phyloP scores from a whole-genome alignment of 2,888 invertebrate species.

The Microchrysa polita region DNA sequence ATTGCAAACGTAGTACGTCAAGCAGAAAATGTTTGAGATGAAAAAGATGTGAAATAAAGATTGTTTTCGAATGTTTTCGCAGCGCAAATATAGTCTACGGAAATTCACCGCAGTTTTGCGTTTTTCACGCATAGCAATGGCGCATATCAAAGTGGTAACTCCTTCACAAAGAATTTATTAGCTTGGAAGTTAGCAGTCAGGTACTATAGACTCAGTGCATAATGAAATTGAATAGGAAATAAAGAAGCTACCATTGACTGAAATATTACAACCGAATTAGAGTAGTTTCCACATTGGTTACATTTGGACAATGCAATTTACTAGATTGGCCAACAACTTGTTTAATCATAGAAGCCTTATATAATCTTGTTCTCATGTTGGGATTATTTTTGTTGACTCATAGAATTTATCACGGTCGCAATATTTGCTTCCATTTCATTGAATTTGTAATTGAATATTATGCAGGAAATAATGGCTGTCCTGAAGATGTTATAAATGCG shows the following conservation, averaged over 20 bases:
- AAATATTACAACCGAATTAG: too few relatives aligned
- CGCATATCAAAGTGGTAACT: too few relatives aligned
- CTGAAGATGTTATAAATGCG: slow-evolving; percentile 5
- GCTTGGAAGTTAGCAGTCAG: too few relatives aligned
- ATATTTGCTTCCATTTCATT: slow-evolving; percentile 22
- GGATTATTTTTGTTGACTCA: not conserved
- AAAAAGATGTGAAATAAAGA: not conserved
- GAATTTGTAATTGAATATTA: slow-evolving; percentile 37
- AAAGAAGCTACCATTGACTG: too few relatives aligned
- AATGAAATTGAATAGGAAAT: too few relatives aligned
- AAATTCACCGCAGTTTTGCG: too few relatives aligned
- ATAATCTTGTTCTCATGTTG: slow-evolving; percentile 4
- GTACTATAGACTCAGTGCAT: too few relatives aligned
- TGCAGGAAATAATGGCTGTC: slow-evolving; percentile 33
- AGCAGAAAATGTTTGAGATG: not conserved
- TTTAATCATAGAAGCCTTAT: too few relatives aligned
- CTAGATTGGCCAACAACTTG: not conserved
- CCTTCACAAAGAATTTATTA: too few relatives aligned
- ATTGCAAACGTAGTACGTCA: slow-evolving; percentile 5
- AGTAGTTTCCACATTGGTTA: too few relatives aligned
- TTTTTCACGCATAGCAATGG: too few relatives aligned
- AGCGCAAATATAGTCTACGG: not conserved
- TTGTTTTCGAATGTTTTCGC: not conserved
- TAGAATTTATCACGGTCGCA: not conserved
- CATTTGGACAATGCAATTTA: too few relatives aligned